Percentiles rank a stretch among this genome's conserved stretches.
Conservation (phyloP, 1,140 invertebrate species). For the Zaprionus africanus region DNA sequence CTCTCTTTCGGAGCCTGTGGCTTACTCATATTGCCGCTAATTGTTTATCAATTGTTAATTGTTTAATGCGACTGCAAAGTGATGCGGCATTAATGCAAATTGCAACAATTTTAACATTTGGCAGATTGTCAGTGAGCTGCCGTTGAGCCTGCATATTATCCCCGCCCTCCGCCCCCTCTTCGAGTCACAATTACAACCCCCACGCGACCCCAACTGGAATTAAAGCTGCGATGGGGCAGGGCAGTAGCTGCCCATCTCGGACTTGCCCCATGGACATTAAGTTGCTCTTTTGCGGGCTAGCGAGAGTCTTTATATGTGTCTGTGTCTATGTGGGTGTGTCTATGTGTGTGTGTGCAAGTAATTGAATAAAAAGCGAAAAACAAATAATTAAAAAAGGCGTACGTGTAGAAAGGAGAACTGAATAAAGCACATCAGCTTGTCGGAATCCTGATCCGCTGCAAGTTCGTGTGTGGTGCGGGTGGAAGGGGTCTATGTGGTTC, state of each 20-base stretch:
- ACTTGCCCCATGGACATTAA: conserved; percentile 27
- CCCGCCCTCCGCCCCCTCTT: too few species aligned
- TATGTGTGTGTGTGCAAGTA: conserved; percentile 58
- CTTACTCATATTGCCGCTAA: conserved; percentile 57
- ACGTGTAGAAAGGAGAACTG: conserved; percentile 43
- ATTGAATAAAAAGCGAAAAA: conserved; percentile 72
- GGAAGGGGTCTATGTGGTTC: not conserved
- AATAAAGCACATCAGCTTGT: conserved; percentile 34
- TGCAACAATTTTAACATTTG: conserved; percentile 45
- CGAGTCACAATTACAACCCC: not conserved
- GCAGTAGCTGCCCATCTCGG: not conserved
- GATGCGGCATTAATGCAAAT: conserved; percentile 49
- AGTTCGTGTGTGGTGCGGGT: not conserved
- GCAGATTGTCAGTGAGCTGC: not conserved
- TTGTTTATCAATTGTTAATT: conserved; percentile 81
- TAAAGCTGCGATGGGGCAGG: not conserved
- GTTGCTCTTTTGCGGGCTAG: conserved; percentile 20
- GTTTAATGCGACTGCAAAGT: conserved; percentile 71
- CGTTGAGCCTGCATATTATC: not conserved
- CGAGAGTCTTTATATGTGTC: not conserved
- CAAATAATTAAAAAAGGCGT: conserved; percentile 37
- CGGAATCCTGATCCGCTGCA: conserved; percentile 12
- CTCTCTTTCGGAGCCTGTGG: conserved; percentile 17
- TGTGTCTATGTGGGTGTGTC: conserved; percentile 22
- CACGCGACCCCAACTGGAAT: not conserved